Base-by-base conservation (phyloP, 2,888 invertebrate species). In the Spodoptera picta region DNA sequence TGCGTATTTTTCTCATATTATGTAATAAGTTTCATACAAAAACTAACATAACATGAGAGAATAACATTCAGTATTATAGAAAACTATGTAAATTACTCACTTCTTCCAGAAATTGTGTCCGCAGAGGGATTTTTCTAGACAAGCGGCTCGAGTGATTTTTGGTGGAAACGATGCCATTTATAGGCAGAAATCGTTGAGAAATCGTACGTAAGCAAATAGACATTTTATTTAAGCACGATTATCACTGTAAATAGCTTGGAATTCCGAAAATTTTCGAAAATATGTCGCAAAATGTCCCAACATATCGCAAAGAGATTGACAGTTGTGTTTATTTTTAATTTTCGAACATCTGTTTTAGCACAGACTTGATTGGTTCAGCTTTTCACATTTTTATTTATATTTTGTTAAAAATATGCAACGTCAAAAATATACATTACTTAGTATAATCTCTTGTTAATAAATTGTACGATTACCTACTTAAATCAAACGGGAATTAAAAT, bases 161-260 rank as follows among this genome's bases (percentile, higher is more conserved):
- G 31, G 95, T 92, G 59, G 94, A 90, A 83, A 95, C 93, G 65
- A 95, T 93, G 66, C 94, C 92, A 83, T 95, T 94, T 76, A 95
- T 88, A 46, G 95, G 94, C 72, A 95, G 87, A 77, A 95, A 88
- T 91, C 95, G 95, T 79, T 92, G 93, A n/a, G 95, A 92, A 71
- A 95, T 85, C 47, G 95, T 92, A 75, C 96, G 95, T 81, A 96
- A 89, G 80, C 95, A 95, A 81, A 95, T 93, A 80, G 96, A 95
- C 96, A 96, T 96, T 83, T 87, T 90, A 74, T 83, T 86, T 84
- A 84, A 69, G 74, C 82, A 75, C 66, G 48, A 51, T 80, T 69
- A 62, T 84, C 80, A 84, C 77, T 81, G 67, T 55, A 55, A 69
- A 80, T 70, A 75, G 70, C 77, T 76, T 77, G 64, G 62, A 83